phyloP scores from a whole-genome alignment of 2,113 vertebrate species.

The Sorex araneus region DNA sequence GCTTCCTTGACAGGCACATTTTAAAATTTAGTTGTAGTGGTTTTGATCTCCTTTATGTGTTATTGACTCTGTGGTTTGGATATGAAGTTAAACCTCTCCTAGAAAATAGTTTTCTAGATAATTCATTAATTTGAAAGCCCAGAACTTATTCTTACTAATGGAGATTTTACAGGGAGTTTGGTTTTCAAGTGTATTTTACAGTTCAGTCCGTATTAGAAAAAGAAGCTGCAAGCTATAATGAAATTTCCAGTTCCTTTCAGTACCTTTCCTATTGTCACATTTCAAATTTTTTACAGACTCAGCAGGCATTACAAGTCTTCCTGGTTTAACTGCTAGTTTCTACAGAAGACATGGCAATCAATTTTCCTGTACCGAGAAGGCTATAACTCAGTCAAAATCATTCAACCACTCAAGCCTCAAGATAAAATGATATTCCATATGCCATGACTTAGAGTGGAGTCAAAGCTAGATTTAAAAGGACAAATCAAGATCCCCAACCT shows the following conservation, averaged over 20 bases:
- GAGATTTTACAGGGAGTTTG: constrained; percentile 43
- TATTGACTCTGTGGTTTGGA: no score
- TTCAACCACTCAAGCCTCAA: constrained; percentile 2
- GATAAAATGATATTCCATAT: neutral
- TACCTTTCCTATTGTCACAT: constrained; percentile 55
- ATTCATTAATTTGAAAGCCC: constrained; percentile 65
- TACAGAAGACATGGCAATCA: constrained; percentile 27
- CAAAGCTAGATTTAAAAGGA: neutral
- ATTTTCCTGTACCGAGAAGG: constrained; percentile 48
- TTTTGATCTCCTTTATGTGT: no score
- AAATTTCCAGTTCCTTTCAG: constrained; percentile 70
- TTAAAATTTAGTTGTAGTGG: no score
- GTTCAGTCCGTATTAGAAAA: constrained; percentile 63
- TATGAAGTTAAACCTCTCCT: no score
- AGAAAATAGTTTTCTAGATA: neutral
- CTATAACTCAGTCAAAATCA: constrained; percentile 48
- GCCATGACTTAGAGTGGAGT: neutral
- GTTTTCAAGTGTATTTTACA: constrained; percentile 80
- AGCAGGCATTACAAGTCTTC: constrained; percentile 14
- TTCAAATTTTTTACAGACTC: constrained; percentile 67
- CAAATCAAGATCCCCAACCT: neutral
- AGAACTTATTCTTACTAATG: constrained; percentile 71
- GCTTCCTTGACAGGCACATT: no score
- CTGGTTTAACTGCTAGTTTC: constrained; percentile 49
- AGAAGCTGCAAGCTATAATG: constrained; percentile 65